Base-by-base conservation (phyloP, 2,888 invertebrate genomes). In the Orthosia gracilis region DNA sequence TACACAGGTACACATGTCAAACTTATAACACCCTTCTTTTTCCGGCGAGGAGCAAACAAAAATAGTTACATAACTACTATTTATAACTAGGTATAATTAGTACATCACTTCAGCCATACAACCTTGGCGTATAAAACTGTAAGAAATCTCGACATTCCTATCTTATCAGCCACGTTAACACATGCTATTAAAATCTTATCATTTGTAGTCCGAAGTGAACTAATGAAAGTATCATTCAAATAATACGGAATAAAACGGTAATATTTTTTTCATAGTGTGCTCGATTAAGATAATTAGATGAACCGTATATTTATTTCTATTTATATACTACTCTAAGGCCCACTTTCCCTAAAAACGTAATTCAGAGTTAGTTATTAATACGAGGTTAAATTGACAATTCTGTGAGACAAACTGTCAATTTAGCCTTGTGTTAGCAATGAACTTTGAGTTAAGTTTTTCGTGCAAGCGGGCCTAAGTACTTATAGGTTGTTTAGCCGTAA, bases 91-190 rank as follows among this genome's bases (percentile, higher is more conserved):
- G 40, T 9, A 45, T 26, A 54, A 68, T 54, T 21, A 69, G 11
- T 57, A 52, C 5, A 17, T 59, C 11, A 70, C n/a, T 55, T 52
- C 15, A 58, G 12, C 21, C 40, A 4, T 63, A 9, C 17, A 31
- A 59, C 82, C 82, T 78, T 79, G 80, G 61, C 45, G 55, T 64
- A 69, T 64, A 47, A 70, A 83, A 69, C 12, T 18, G 18, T 23
- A 50, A 79, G 61, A 83, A 80, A 80, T 83, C 83, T 65, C 59
- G n/a, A 61, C 54, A 45, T 3, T 4, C 1, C 13, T 64, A 79
- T 79, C 65, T 81, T 78, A 82, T 80, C 80, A 69, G 62, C 17
- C 9, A n/a, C 26, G 21, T 54, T 57, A 82, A 82, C 68, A 63
- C 59, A 47, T 15, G 40, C 61, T 77, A 68, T 62, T 80, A 70